These are phyloP conservation scores for Caenorhabditis wallacei DNA, from an alignment of 2,888 invertebrate species.

Conservation along the genomic window DNA sequence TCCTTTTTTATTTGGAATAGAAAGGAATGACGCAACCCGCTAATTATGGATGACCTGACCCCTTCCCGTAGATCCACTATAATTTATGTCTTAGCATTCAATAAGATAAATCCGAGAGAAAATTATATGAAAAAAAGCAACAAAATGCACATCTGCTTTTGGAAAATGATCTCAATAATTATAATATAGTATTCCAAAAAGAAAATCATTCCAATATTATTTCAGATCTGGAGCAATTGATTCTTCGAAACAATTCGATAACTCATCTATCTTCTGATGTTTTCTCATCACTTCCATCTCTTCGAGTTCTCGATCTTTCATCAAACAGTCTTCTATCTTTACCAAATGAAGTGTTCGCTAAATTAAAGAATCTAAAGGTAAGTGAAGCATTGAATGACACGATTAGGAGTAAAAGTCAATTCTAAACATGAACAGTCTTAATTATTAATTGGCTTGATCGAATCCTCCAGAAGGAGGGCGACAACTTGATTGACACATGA, in stretches of 20 bases:
- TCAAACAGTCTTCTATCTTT: conserved; percentile 67
- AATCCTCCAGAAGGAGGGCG: conserved; percentile 15
- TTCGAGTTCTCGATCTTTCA: conserved; percentile 65
- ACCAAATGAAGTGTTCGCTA: conserved; percentile 68
- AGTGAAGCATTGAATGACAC: conserved; percentile 33
- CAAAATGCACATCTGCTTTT: conserved; percentile 29
- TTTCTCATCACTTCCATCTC: conserved; percentile 60
- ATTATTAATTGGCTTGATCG: conserved; percentile 52
- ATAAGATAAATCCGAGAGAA: conserved; percentile 34
- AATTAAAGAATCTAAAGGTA: conserved; percentile 69
- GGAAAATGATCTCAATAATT: too few species aligned
- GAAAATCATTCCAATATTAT: neutral
- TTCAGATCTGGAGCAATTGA: conserved; percentile 70
- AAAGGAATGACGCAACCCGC: conserved; percentile 42
- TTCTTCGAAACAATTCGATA: conserved; percentile 70
- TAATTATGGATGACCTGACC: conserved; percentile 59
- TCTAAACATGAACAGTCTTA: conserved; percentile 13
- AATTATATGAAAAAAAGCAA: neutral
- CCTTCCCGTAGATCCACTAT: conserved; percentile 28
- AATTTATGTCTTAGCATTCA: conserved; percentile 63
- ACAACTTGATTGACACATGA: conserved; percentile 56
- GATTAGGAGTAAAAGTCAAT: conserved; percentile 15
- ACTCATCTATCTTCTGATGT: conserved; percentile 68
- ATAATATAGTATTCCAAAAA: too few species aligned
- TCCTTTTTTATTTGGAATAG: conserved; percentile 25